A percentile compares a stretch with the other conserved stretches of the same genome.
phyloP scores from a whole-genome alignment of 1,140 invertebrate species.

The Drosophila parvula region DNA sequence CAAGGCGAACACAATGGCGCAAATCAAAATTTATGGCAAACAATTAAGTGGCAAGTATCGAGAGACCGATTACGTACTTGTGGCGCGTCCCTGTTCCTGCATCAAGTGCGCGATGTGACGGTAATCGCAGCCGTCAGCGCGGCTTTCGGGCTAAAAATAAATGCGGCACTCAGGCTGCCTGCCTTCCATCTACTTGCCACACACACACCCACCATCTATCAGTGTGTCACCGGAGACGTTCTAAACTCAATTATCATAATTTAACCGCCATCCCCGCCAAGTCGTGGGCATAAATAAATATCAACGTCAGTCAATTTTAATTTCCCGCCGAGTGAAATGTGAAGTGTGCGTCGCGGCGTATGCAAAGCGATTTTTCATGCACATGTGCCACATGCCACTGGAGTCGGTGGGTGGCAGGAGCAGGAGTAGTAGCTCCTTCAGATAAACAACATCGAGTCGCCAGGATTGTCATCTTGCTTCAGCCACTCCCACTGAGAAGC shows the following conservation, averaged over 20 bases:
- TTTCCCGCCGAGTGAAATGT: slow-evolving; percentile 73
- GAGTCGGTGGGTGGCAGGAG: not conserved
- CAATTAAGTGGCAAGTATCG: slow-evolving; percentile 61
- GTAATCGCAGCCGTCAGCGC: slow-evolving; percentile 37
- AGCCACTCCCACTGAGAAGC: slow-evolving; percentile 60
- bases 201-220: not conserved
- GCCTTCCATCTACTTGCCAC: too few relatives aligned
- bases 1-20: slow-evolving; percentile 42
- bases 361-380: slow-evolving; percentile 80
- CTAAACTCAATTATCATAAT: slow-evolving; percentile 56
- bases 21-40: slow-evolving; percentile 70
- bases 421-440: not conserved
- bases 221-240: slow-evolving; percentile 5
- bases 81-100: slow-evolving; percentile 1
- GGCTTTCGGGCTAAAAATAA: slow-evolving; percentile 35
- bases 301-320: slow-evolving; percentile 80
- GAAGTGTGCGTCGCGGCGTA: slow-evolving; percentile 61
- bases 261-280: slow-evolving; percentile 14
- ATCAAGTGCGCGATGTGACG: slow-evolving; percentile 15
- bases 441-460: slow-evolving; percentile 33
- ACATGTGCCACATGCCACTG: slow-evolving; percentile 40
- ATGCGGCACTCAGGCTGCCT: not conserved
- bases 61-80: slow-evolving; percentile 55
- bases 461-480: slow-evolving; percentile 35
- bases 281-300: slow-evolving; percentile 58